Evolutionary conservation across 1,140 invertebrate species (phyloP).

Genomic region (Araneus ventricosus): DNA sequence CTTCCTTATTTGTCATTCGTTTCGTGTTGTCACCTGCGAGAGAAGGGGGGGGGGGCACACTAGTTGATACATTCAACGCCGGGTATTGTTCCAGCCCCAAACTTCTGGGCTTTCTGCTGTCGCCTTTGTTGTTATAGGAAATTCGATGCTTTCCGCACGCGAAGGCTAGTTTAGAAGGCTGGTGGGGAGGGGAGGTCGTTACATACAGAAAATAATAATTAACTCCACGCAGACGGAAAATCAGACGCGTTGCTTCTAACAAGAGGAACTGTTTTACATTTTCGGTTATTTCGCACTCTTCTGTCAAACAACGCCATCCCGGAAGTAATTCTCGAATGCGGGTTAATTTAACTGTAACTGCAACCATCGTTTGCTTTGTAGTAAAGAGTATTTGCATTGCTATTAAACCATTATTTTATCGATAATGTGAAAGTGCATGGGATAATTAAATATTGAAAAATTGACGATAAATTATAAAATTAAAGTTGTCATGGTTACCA

Average conservation of each 20-base stretch:
- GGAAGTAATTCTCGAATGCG: too few species aligned
- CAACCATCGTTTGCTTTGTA: too few species aligned
- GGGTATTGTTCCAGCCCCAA: not conserved
- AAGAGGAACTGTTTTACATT: not conserved
- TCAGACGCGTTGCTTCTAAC: too few species aligned
- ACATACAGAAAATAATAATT: not conserved
- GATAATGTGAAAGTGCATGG: too few species aligned
- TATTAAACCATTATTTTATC: too few species aligned
- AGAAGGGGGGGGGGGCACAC: too few species aligned
- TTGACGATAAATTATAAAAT: too few species aligned
- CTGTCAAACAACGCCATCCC: not conserved
- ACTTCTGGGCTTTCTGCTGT: too few species aligned
- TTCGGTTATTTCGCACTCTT: not conserved
- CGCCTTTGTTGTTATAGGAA: not conserved
- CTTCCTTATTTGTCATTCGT: constrained; percentile 28
- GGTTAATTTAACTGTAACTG: not conserved
- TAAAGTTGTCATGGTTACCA: too few species aligned
- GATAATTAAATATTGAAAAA: too few species aligned
- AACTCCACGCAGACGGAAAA: not conserved
- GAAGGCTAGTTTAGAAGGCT: not conserved
- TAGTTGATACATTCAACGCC: not conserved
- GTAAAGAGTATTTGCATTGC: too few species aligned
- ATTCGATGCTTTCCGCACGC: not conserved
- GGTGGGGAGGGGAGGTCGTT: not conserved
- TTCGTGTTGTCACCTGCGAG: not conserved